Percentiles rank a stretch among this genome's conserved stretches.
phyloP scores from a whole-genome alignment of 2,888 invertebrate species.

The Caprella mutica region DNA sequence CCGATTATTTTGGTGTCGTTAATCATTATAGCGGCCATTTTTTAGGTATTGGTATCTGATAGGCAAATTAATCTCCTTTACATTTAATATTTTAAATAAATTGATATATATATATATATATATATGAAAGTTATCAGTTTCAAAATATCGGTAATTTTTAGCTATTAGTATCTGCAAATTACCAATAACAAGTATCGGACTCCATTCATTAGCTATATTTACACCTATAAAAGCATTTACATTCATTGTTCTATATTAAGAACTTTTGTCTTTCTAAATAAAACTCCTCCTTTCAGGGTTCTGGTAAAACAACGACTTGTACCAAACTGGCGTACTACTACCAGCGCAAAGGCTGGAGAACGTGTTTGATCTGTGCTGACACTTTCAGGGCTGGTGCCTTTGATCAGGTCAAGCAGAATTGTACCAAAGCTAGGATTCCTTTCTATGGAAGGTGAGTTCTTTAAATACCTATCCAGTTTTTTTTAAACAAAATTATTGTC shows the following conservation, averaged over 20 bases:
- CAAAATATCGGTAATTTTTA: neutral
- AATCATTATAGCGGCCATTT: no score
- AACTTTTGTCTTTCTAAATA: no score
- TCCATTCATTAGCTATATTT: no score
- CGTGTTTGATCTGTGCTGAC: constrained; percentile 95
- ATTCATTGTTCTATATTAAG: no score
- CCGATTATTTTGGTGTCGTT: no score
- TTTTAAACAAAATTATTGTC: no score
- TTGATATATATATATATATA: constrained; percentile 7
- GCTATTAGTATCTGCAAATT: neutral
- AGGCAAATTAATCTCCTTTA: neutral
- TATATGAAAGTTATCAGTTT: neutral
- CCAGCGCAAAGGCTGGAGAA: constrained; percentile 97
- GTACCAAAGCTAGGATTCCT: constrained; percentile 96
- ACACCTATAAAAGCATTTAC: no score
- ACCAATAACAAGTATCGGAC: neutral
- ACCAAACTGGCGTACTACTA: constrained; percentile 98
- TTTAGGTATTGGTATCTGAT: neutral
- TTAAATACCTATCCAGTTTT: neutral
- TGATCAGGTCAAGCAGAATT: constrained; percentile 98
- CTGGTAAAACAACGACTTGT: constrained; percentile 98
- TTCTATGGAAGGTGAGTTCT: constrained; percentile 81
- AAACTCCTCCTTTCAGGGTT: constrained; percentile 54
- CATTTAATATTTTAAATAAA: neutral
- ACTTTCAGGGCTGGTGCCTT: constrained; percentile 99